Evolutionary conservation across 64 coral and sea anemone genomes (phyloP).

Genomic region (Porites lutea): DNA sequence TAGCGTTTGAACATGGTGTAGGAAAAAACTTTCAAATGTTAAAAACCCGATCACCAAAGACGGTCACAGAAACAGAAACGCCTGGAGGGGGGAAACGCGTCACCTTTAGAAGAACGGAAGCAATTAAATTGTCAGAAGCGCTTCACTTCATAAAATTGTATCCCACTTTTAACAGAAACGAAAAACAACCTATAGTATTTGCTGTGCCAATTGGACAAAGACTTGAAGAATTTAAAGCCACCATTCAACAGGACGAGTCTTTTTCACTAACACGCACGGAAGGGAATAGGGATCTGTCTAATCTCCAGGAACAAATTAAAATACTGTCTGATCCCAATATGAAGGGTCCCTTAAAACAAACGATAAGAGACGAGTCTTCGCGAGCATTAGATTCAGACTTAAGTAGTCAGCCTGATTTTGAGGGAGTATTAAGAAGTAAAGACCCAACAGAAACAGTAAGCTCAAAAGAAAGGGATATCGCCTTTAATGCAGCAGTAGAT

Average conservation of each 20-base stretch:
- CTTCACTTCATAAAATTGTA: slow-evolving; percentile 33
- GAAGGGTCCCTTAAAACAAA: background rate
- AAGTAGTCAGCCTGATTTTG: slow-evolving; percentile 21
- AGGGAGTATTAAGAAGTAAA: background rate
- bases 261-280: slow-evolving; percentile 10
- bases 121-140: slow-evolving; percentile 1
- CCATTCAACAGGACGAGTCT: background rate
- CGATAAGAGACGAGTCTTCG: background rate
- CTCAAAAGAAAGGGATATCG: background rate
- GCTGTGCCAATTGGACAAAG: slow-evolving; percentile 25
- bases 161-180: slow-evolving; percentile 8
- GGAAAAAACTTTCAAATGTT: background rate
- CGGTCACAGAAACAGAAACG: background rate
- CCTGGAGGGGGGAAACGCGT: background rate
- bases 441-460: background rate
- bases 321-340: background rate
- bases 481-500: background rate
- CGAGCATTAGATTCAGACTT: slow-evolving; percentile 20
- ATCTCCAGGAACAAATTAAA: background rate
- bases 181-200: slow-evolving; percentile 28
- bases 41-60: background rate
- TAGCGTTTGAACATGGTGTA: background rate
- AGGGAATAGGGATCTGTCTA: background rate
- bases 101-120: slow-evolving; percentile 25
- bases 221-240: slow-evolving; percentile 28